phyloP scores from a whole-genome alignment of 2,797 vertebrate species.

The Lates japonicus region DNA sequence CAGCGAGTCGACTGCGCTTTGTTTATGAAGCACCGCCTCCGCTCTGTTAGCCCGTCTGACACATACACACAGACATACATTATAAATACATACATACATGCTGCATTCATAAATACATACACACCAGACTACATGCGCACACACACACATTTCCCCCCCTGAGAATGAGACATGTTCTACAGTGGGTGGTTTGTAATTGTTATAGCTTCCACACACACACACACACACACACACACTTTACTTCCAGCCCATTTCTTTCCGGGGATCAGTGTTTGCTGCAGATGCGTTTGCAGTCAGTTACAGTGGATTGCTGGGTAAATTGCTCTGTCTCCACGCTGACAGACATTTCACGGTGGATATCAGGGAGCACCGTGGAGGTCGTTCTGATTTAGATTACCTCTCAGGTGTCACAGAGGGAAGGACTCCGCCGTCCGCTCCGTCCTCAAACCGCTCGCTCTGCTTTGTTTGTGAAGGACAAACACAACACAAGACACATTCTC shows the following conservation, averaged over 20 bases:
- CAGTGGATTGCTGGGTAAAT: conserved; percentile 61
- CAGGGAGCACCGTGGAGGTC: conserved; percentile 18
- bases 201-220: not conserved
- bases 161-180: conserved; percentile 28
- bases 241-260: conserved; percentile 35
- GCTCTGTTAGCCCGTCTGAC: conserved; percentile 51
- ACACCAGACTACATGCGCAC: not conserved
- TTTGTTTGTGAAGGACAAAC: conserved; percentile 59
- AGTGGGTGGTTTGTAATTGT: conserved; percentile 47
- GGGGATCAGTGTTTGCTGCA: conserved; percentile 42
- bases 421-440: conserved; percentile 5
- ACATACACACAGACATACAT: conserved; percentile 29
- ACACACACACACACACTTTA: conserved; percentile 8
- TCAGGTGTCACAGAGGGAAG: conserved; percentile 21
- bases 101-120: conserved; percentile 9
- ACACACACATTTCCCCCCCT: conserved; percentile 3
- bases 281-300: conserved; percentile 26
- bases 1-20: conserved; percentile 40
- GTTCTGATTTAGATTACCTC: conserved; percentile 51
- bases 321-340: conserved; percentile 58
- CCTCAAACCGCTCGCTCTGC: conserved; percentile 26
- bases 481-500: not conserved
- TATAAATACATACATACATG: conserved; percentile 17
- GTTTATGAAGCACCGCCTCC: conserved; percentile 62
- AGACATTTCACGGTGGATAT: conserved; percentile 60